Percentiles rank a stretch among this genome's conserved stretches.
Conservation (phyloP, 2,888 invertebrate genomes). For the Corythucha ciliata region DNA sequence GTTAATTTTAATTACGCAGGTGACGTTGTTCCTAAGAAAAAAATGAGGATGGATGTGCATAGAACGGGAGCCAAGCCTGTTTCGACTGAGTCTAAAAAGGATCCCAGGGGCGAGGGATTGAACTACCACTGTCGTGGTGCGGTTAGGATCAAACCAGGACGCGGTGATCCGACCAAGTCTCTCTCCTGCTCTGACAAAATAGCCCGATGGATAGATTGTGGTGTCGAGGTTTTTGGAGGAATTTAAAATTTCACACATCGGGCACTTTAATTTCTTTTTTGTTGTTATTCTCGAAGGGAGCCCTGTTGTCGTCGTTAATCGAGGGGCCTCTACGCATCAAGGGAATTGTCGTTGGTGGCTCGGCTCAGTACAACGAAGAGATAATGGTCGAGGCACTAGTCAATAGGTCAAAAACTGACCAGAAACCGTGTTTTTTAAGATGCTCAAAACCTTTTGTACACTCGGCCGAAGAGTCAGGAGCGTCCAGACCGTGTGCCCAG, state of each 20-base stretch:
- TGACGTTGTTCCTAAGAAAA: conserved; percentile 7
- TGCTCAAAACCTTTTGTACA: conserved; percentile 7
- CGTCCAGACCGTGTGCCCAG: conserved; percentile 46
- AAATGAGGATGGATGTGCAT: conserved; percentile 43
- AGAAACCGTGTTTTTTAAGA: conserved; percentile 32
- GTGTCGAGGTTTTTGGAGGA: conserved; percentile 51
- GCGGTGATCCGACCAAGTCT: conserved; percentile 79
- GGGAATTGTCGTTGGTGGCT: conserved; percentile 60
- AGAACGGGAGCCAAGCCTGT: conserved; percentile 88
- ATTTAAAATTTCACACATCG: background rate
- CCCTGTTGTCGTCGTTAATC: conserved; percentile 60
- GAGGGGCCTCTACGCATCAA: conserved; percentile 57
- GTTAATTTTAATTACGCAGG: background rate
- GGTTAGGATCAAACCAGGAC: conserved; percentile 50
- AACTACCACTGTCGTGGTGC: conserved; percentile 58
- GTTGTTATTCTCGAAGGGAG: conserved; percentile 48
- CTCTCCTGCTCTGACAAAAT: conserved; percentile 93
- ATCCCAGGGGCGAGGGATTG: conserved; percentile 49
- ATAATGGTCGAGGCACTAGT: conserved; percentile 50
- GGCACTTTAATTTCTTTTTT: background rate
- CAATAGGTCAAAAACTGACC: conserved; percentile 37
- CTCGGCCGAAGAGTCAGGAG: background rate
- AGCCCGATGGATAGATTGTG: conserved; percentile 76
- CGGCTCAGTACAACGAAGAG: conserved; percentile 52
- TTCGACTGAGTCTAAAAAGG: conserved; percentile 47